phyloP scores from a whole-genome alignment of 2,113 vertebrate genomes.

The Amphiprion percula region DNA sequence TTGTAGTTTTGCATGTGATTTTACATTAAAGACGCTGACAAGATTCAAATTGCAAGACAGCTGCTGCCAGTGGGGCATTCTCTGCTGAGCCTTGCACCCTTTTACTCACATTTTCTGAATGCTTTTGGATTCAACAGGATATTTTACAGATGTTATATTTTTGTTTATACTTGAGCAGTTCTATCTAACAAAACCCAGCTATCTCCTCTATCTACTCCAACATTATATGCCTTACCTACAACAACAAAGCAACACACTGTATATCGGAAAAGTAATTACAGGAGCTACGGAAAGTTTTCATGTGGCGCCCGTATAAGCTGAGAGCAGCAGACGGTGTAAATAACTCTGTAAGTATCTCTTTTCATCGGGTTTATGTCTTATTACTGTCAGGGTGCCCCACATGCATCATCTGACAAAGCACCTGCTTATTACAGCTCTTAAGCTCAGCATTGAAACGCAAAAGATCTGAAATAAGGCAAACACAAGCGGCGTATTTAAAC shows the following conservation, averaged over 20 bases:
- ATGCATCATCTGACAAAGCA: constrained; percentile 57
- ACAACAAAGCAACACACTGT: constrained; percentile 21
- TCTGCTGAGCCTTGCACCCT: not conserved
- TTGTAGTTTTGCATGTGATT: constrained; percentile 23
- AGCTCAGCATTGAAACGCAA: not conserved
- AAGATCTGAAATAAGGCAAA: constrained; percentile 20
- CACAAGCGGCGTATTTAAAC: constrained; percentile 39
- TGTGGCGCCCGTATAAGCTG: constrained; percentile 28
- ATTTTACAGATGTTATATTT: not conserved
- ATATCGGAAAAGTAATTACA: constrained; percentile 49
- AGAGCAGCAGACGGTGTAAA: constrained; percentile 28
- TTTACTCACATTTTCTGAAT: not conserved
- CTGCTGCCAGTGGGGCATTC: not conserved
- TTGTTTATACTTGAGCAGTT: not conserved
- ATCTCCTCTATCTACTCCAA: constrained; percentile 8
- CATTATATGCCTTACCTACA: constrained; percentile 17
- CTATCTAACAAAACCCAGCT: not conserved
- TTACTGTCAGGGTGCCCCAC: constrained; percentile 33
- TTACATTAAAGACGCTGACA: constrained; percentile 1
- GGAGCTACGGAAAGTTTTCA: constrained; percentile 43
- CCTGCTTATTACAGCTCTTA: constrained; percentile 47
- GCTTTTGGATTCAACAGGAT: not conserved
- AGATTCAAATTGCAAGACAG: not conserved
- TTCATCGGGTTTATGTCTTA: constrained; percentile 40
- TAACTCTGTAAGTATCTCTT: constrained; percentile 33